Base-by-base conservation (phyloP, 2,797 vertebrate genomes). In the Cephalopachus bancanus region DNA sequence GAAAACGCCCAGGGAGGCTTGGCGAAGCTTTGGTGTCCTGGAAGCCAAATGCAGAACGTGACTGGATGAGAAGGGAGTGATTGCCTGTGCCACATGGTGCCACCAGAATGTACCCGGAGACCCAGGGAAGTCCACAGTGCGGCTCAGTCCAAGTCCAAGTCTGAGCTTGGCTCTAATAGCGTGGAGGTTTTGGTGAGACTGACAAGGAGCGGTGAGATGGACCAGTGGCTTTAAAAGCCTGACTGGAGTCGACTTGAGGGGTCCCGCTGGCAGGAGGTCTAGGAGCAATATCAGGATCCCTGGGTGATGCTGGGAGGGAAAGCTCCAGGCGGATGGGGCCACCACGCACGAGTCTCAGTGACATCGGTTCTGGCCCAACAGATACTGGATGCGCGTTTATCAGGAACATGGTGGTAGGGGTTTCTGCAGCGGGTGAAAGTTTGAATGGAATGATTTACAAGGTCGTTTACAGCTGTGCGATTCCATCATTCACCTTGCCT, bases 311-410 rank as follows among this genome's bases (percentile, higher is more conserved):
- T 5, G 0, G 10, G 37, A 53, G 72, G 28, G 71, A n/a, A 30
- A 3, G 15, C 15, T 3, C 9, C 2, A 0, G 69, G 26, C 22
- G 7, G 0, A n/a, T 0, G 11, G 59, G 44, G 17, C 24, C 0
- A 0, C 44, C 1, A 0, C 0, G 0, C 19, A 0, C 8, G 26
- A 28, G 5, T 1, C 44, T 19, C 3, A 6, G 1, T 12, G 26
- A 2, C 24, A 0, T 0, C 0, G 15, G 20, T 16, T 53, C 60
- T 1, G 55, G 33, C 7, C 20, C 67, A 0, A 1, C 2, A 37
- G 53, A 37, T 30, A 30, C 3, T 7, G 4, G 14, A 14, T 0
- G 60, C 30, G 0, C 0, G 0, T 14, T 10, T 17, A 3, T 5
- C n/a, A 19, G 85, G 76, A 76, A 2, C 57, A 0, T 4, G 3